phyloP scores from a whole-genome alignment of 92 coral and sea anemone species.

The Porites rus region DNA sequence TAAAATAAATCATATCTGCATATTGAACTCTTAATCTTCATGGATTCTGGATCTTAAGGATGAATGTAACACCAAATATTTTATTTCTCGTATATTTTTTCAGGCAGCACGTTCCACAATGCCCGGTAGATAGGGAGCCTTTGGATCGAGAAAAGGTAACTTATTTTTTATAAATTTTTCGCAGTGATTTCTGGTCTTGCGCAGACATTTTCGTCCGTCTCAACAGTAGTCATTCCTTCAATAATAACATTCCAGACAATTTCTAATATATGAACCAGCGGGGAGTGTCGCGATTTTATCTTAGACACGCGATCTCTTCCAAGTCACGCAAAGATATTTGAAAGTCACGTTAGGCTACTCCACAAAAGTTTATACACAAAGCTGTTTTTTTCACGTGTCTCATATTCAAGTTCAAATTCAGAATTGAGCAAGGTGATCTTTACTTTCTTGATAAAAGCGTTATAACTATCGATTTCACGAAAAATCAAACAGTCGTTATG shows the following conservation, averaged over 20 bases:
- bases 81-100: not conserved
- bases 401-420: too few relatives aligned
- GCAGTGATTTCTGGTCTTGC: not conserved
- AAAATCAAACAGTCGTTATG: too few relatives aligned
- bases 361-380: too few relatives aligned
- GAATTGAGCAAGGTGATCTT: too few relatives aligned
- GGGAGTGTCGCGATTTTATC: not conserved
- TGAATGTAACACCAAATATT: not conserved
- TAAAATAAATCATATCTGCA: too few relatives aligned
- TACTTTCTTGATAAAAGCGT: too few relatives aligned
- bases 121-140: constrained; percentile 43
- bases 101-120: constrained; percentile 40
- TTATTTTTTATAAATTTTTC: not conserved
- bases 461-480: too few relatives aligned
- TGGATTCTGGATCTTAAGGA: not conserved
- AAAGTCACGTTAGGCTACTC: not conserved
- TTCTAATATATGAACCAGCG: constrained; percentile 39
- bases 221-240: too few relatives aligned
- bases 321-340: not conserved
- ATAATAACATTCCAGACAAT: constrained; percentile 23
- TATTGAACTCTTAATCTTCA: not conserved
- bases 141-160: constrained; percentile 50
- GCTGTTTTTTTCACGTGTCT: too few relatives aligned
- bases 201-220: not conserved
- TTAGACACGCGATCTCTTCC: not conserved